Evolutionary conservation across 2,888 invertebrate species (phyloP).

Genomic region (Conops quadrifasciatus): DNA sequence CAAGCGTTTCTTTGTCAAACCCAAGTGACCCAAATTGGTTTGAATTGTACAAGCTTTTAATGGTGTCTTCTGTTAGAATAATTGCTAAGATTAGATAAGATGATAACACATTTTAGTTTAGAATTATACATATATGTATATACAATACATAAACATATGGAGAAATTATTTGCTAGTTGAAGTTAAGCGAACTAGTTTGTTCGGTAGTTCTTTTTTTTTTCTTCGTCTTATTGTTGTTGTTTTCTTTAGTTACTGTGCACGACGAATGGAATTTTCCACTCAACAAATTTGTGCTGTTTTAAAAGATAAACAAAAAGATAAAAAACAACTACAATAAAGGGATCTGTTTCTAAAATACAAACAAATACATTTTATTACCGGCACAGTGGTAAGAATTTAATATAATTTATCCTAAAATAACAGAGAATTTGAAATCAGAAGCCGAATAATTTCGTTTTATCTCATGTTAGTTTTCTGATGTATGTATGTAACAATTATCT

Average conservation of each 20-base stretch:
- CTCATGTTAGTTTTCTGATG: too few species aligned
- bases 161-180: not conserved
- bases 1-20: too few species aligned
- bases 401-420: too few species aligned
- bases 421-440: too few species aligned
- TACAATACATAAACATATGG: not conserved
- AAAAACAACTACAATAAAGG: constrained; percentile 1
- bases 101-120: not conserved
- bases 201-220: not conserved
- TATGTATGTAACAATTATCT: too few species aligned
- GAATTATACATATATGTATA: not conserved
- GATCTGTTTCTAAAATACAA: not conserved
- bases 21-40: too few species aligned
- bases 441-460: too few species aligned
- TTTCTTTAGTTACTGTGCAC: not conserved
- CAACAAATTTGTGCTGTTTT: constrained; percentile 10
- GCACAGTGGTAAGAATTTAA: too few species aligned
- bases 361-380: too few species aligned
- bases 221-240: not conserved
- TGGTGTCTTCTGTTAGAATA: not conserved
- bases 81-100: constrained; percentile 12
- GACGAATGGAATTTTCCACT: constrained; percentile 14
- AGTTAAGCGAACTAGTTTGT: not conserved
- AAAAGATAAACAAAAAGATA: not conserved
- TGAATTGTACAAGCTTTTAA: too few species aligned